Evolutionary conservation across 2,797 vertebrate genomes (phyloP), one percentile per base, ranked within the genome.

Genomic region (Kryptolebias ocellatus): DNA sequence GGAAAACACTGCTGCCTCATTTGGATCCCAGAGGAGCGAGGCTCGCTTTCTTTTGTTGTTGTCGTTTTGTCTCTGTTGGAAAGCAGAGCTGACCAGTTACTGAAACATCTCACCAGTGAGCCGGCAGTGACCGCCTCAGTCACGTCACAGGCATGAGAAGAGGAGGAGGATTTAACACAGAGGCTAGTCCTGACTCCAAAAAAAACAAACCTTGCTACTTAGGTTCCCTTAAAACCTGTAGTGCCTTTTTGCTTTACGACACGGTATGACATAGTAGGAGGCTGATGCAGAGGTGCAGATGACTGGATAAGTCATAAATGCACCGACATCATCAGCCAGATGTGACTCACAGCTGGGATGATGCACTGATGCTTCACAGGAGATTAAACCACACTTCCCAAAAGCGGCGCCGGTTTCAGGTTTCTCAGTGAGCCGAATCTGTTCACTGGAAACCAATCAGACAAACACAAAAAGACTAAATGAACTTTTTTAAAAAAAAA

Each of bases 1-100:
- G 49, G 37, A 34, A 51, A 72, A 59, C 20, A 70, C n/a, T 7
- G 4, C 37, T 15, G 15, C 24, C 64, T 81, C 24, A 4, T 3
- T 53, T 34, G 4, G 28, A 54, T 34, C 64, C 66, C 50, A 42
- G 64, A 72, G 67, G 60, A 47, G 45, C 37, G 64, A 47, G 27
- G 46, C 31, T 55, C 60, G 37, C 45, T 64, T 15, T 12, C 15
- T 67, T 14, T 14, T 16, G 20, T 24, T 24, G 20, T 24, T 24
- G 20, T 70, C 47, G 64, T 74, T 61, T 67, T 55, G 53, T 29
- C 29, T 63, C 52, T 49, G 46, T 51, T 47, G 45, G 46, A 73
- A 69, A 73, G 64, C 65, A 72, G 68, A 77, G 64, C 62, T 27
- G 37, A 62, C 60, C 64, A 81, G 71, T 89, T 83, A 72, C 62